Conservation (phyloP, 2,888 invertebrate genomes). For the Aleiodes testaceus region DNA sequence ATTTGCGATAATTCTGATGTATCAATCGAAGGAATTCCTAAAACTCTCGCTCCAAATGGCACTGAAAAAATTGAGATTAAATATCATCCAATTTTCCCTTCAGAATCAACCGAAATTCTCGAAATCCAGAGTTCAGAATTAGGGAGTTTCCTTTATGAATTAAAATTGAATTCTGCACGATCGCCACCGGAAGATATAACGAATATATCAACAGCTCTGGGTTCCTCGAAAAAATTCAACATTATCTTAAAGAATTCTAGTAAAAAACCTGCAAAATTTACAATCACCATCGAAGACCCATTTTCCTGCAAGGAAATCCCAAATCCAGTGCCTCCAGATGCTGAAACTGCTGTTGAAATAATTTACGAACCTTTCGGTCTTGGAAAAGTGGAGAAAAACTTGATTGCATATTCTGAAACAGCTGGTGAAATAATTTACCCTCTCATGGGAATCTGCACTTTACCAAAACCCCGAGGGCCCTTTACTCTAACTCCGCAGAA, state of each 20-base stretch:
- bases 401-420: slow-evolving; percentile 54
- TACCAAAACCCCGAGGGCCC: slow-evolving; percentile 62
- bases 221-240: slow-evolving; percentile 51
- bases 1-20: slow-evolving; percentile 52
- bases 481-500: slow-evolving; percentile 48
- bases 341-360: slow-evolving; percentile 50
- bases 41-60: slow-evolving; percentile 42
- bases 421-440: slow-evolving; percentile 63
- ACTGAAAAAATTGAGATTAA: slow-evolving; percentile 54
- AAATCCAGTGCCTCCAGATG: slow-evolving; percentile 48
- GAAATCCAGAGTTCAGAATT: slow-evolving; percentile 53
- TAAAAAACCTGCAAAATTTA: slow-evolving; percentile 49
- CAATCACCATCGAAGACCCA: slow-evolving; percentile 54
- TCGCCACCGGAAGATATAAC: slow-evolving; percentile 55
- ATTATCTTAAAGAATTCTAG: slow-evolving; percentile 55
- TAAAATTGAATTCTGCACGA: slow-evolving; percentile 56
- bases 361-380: slow-evolving; percentile 59
- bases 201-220: slow-evolving; percentile 54
- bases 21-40: slow-evolving; percentile 49
- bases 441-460: slow-evolving; percentile 53
- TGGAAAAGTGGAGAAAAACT: slow-evolving; percentile 50
- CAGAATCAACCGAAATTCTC: slow-evolving; percentile 50
- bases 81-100: slow-evolving; percentile 56
- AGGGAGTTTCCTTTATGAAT: slow-evolving; percentile 59
- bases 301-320: slow-evolving; percentile 49